A percentile compares a stretch with the other conserved stretches of the same genome.
Evolutionary conservation across 2,113 vertebrate genomes (phyloP).

Genomic region (Atractosteus spatula): DNA sequence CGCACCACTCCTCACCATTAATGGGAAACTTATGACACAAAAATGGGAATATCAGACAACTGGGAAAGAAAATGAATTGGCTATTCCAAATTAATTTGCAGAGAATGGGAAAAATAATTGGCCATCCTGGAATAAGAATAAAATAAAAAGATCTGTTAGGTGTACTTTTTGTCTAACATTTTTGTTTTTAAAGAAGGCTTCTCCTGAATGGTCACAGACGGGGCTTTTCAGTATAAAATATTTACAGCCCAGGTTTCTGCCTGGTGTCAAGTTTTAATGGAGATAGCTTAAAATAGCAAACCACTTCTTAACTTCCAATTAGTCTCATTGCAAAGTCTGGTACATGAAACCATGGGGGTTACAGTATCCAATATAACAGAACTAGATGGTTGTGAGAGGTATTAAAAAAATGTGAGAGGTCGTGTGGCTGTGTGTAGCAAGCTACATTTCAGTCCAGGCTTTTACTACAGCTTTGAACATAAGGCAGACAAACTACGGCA

Average conservation of each 20-base stretch:
- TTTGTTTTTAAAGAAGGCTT: too few relatives aligned
- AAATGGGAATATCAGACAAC: too few relatives aligned
- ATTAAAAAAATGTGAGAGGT: not conserved
- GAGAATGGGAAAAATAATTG: too few relatives aligned
- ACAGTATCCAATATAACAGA: conserved; percentile 31
- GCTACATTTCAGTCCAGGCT: not conserved
- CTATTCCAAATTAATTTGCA: too few relatives aligned
- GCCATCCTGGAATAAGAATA: too few relatives aligned
- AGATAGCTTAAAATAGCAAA: conserved; percentile 84
- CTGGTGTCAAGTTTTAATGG: conserved; percentile 80
- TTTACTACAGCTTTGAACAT: not conserved
- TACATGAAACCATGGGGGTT: conserved; percentile 35
- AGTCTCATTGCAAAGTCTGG: conserved; percentile 57
- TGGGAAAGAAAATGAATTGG: too few relatives aligned
- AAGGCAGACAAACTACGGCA: not conserved
- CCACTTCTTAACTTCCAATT: conserved; percentile 69
- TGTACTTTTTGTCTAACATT: too few relatives aligned
- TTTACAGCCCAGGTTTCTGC: conserved; percentile 75
- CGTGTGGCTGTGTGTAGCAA: not conserved
- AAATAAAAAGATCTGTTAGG: too few relatives aligned
- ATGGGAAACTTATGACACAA: not conserved
- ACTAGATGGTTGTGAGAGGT: not conserved
- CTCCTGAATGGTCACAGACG: conserved; percentile 27
- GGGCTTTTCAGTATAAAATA: conserved; percentile 72
- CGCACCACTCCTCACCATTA: not conserved